These are phyloP conservation scores for Danaus melanippus DNA, from an alignment of 1,140 invertebrate genomes.

Conservation along the genomic window DNA sequence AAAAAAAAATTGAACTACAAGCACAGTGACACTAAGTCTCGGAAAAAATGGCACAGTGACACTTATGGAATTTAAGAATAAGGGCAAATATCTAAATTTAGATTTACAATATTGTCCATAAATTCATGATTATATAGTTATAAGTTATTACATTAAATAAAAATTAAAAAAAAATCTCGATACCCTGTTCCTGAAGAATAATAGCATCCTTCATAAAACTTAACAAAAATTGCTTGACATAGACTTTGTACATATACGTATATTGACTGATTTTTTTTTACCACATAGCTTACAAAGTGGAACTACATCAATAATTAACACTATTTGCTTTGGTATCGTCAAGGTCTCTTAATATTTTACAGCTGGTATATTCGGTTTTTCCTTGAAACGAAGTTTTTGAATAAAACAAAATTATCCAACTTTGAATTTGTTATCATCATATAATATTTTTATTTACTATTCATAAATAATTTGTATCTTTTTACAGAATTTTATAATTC, in stretches of 20 bases:
- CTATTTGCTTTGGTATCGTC: too few relatives aligned
- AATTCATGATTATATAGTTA: constrained; percentile 34
- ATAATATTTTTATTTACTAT: too few relatives aligned
- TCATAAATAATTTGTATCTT: too few relatives aligned
- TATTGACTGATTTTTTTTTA: not conserved
- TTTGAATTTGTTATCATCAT: too few relatives aligned
- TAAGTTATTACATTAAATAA: constrained; percentile 18
- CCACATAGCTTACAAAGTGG: too few relatives aligned
- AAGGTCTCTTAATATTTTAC: too few relatives aligned
- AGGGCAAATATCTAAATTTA: constrained; percentile 33
- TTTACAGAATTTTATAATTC: too few relatives aligned
- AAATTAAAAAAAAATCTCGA: constrained; percentile 30
- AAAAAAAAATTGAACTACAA: not conserved
- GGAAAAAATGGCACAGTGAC: not conserved
- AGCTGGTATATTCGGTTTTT: too few relatives aligned
- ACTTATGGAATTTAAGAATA: constrained; percentile 28
- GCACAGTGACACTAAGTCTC: not conserved
- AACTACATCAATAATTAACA: too few relatives aligned
- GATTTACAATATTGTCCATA: constrained; percentile 50
- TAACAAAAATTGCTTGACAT: constrained; percentile 3
- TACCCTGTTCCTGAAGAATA: constrained; percentile 42
- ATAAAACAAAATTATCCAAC: too few relatives aligned
- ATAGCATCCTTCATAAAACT: constrained; percentile 1
- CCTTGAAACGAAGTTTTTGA: too few relatives aligned
- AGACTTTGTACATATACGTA: constrained; percentile 10